Evolutionary conservation across 1,140 invertebrate genomes (phyloP).

Genomic region (Procambarus clarkii): DNA sequence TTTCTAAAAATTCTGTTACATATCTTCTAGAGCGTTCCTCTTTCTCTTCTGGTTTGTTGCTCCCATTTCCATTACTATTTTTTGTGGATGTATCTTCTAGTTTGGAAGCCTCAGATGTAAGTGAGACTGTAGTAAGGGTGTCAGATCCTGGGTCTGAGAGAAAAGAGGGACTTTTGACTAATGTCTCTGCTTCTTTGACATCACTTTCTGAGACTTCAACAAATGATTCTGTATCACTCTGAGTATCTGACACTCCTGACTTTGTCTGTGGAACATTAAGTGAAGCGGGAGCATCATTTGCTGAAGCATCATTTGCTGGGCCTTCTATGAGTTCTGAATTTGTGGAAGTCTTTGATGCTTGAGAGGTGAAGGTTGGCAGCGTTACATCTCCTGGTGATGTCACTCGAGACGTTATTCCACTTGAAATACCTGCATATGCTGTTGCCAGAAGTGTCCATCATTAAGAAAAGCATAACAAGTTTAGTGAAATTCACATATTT

Average conservation of each 20-base stretch:
- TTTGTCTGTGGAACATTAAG: constrained; percentile 21
- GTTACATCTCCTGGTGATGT: constrained; percentile 46
- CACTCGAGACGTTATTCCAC: constrained; percentile 37
- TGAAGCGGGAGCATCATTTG: constrained; percentile 12
- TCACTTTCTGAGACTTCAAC: constrained; percentile 85
- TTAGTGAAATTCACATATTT: too few species aligned
- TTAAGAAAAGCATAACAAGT: too few species aligned
- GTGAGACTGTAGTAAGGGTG: constrained; percentile 80
- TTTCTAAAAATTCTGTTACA: constrained; percentile 82
- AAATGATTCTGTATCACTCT: constrained; percentile 81
- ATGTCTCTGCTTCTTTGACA: constrained; percentile 76
- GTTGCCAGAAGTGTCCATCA: too few species aligned
- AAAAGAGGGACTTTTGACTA: constrained; percentile 76
- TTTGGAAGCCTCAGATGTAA: constrained; percentile 75
- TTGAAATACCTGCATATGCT: constrained; percentile 74
- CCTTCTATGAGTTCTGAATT: constrained; percentile 21
- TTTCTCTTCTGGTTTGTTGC: constrained; percentile 66
- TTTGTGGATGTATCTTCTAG: constrained; percentile 60
- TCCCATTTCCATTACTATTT: constrained; percentile 30
- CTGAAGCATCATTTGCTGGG: neutral
- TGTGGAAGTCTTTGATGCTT: constrained; percentile 23
- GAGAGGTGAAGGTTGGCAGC: constrained; percentile 21
- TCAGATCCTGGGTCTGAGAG: constrained; percentile 79
- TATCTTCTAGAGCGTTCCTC: constrained; percentile 76
- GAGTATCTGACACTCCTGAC: constrained; percentile 45